Evolutionary conservation across 1,140 invertebrate species (phyloP).

Genomic region (Pteromalus puparum): DNA sequence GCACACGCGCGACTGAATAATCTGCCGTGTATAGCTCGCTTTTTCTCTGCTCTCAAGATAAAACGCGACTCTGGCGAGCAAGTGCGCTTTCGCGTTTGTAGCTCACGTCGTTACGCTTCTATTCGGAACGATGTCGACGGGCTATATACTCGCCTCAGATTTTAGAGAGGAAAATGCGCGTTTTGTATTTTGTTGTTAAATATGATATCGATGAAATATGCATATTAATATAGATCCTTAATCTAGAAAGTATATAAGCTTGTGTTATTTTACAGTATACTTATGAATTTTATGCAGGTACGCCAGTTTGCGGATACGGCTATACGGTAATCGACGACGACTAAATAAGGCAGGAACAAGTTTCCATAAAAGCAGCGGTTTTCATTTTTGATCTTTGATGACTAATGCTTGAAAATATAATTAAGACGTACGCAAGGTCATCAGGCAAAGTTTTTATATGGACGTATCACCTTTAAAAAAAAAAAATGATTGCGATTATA

Average conservation of each 20-base stretch:
- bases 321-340: neutral
- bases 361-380: neutral
- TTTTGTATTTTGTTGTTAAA: neutral
- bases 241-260: neutral
- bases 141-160: too few species aligned
- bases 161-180: too few species aligned
- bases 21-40: neutral
- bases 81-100: neutral
- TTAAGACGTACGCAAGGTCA: neutral
- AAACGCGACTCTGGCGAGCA: neutral
- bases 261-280: neutral
- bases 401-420: slow-evolving; percentile 9
- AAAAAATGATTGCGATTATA: too few species aligned
- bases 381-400: slow-evolving; percentile 9
- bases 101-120: neutral
- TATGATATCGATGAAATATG: too few species aligned
- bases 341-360: neutral
- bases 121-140: neutral
- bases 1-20: neutral
- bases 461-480: too few species aligned
- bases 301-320: neutral
- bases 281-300: neutral
- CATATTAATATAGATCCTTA: neutral
- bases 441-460: neutral
- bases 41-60: neutral